Conservation (phyloP, 2,797 vertebrate genomes). For the Ciconia nigra region DNA sequence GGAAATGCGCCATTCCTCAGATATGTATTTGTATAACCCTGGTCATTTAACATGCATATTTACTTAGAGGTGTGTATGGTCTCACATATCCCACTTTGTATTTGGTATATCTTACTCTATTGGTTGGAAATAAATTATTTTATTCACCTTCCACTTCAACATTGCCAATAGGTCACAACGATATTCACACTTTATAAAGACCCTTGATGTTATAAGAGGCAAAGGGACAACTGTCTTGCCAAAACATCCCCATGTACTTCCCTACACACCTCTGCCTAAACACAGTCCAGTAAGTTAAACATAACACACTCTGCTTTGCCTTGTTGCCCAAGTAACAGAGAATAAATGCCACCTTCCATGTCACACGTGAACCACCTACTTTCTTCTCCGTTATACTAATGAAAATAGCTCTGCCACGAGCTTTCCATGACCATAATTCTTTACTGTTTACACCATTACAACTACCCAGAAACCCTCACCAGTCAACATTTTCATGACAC, state of each 20-base stretch:
- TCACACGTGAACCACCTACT: neutral
- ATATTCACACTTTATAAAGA: neutral
- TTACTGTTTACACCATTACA: neutral
- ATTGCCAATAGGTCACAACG: accelerated
- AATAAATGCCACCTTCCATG: constrained; percentile 15
- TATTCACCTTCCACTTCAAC: neutral
- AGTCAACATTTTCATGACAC: neutral
- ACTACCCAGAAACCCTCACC: neutral
- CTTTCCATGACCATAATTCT: accelerated
- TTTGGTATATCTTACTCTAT: neutral
- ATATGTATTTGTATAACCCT: neutral
- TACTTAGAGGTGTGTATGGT: neutral
- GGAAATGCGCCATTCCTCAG: neutral
- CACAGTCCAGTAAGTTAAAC: neutral
- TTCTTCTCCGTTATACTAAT: constrained; percentile 9
- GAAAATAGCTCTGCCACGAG: neutral
- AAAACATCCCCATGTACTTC: neutral
- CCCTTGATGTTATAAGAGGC: neutral
- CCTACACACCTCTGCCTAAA: neutral
- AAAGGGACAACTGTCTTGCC: neutral
- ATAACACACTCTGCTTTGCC: neutral
- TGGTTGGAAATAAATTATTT: neutral
- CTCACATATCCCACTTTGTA: neutral
- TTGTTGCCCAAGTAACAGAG: neutral
- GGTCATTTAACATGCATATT: neutral